Percentiles rank a stretch among this genome's conserved stretches.
Evolutionary conservation across 1,140 invertebrate species (phyloP).

Genomic region (Carcinoscorpius rotundicauda): DNA sequence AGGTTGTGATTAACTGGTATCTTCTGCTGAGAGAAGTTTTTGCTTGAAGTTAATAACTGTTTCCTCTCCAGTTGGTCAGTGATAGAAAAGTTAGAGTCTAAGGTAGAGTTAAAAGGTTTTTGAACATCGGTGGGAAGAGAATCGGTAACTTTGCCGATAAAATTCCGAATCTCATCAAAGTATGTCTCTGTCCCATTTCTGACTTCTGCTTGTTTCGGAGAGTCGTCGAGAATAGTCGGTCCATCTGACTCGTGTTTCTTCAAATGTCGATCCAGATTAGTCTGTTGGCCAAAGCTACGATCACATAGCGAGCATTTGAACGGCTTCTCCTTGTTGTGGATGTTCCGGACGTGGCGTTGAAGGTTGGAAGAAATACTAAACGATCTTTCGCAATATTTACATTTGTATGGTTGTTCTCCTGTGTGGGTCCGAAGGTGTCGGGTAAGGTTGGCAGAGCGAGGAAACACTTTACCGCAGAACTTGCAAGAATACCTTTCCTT

Average conservation of each 20-base stretch:
- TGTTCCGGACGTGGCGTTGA: slow-evolving; percentile 95
- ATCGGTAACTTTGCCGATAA: slow-evolving; percentile 66
- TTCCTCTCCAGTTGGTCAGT: too few species aligned
- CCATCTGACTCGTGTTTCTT: slow-evolving; percentile 88
- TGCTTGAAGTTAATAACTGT: too few species aligned
- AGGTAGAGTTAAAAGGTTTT: too few species aligned
- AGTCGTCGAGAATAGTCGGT: slow-evolving; percentile 62
- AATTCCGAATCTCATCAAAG: slow-evolving; percentile 76
- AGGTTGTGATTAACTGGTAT: too few species aligned
- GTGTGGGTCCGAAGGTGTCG: slow-evolving; percentile 28
- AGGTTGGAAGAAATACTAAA: slow-evolving; percentile 98
- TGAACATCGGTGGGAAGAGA: neutral
- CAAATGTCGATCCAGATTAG: slow-evolving; percentile 88
- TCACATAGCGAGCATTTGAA: slow-evolving; percentile 59
- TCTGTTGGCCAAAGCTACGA: slow-evolving; percentile 94
- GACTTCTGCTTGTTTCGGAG: slow-evolving; percentile 29
- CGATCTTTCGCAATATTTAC: slow-evolving; percentile 66
- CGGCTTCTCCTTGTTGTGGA: slow-evolving; percentile 71
- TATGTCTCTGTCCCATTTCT: slow-evolving; percentile 66
- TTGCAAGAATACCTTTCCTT: slow-evolving; percentile 93
- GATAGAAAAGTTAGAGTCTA: too few species aligned
- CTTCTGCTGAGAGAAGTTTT: too few species aligned
- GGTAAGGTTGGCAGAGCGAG: slow-evolving; percentile 50
- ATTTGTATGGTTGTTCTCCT: slow-evolving; percentile 30
- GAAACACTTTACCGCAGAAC: slow-evolving; percentile 95